These are phyloP conservation scores for Lasioglossum villosulum DNA, from an alignment of 2,888 invertebrate species.

Conservation along the genomic window DNA sequence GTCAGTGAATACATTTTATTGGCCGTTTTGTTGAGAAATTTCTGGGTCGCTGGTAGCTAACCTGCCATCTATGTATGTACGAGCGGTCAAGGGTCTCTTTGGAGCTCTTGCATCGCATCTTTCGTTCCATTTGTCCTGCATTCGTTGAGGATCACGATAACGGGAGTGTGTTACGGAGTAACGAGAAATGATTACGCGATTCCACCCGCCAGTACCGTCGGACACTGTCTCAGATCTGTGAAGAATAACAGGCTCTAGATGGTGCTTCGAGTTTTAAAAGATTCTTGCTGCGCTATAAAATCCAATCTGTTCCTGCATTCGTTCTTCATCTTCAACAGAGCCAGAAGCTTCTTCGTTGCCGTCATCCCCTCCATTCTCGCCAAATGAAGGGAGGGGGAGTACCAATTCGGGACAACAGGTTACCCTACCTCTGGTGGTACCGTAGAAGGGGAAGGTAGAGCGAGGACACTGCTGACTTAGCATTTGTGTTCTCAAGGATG, in stretches of 20 bases:
- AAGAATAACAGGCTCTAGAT: conserved; percentile 9
- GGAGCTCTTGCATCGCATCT: conserved; percentile 34
- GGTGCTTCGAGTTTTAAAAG: conserved; percentile 5
- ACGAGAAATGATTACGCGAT: conserved; percentile 42
- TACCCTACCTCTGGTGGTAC: no score
- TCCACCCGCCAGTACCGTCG: background rate
- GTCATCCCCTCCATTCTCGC: no score
- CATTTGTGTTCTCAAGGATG: no score
- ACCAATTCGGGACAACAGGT: no score
- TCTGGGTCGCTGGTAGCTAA: conserved; percentile 63
- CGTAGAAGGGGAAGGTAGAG: no score
- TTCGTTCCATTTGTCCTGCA: conserved; percentile 51
- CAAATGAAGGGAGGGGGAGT: no score
- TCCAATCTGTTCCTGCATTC: background rate
- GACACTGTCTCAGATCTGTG: background rate
- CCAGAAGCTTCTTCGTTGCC: no score
- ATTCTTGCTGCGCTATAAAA: background rate
- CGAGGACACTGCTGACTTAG: no score
- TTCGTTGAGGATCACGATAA: conserved; percentile 20
- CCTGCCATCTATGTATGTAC: conserved; percentile 30
- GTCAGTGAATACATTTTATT: conserved; percentile 50
- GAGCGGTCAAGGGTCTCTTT: conserved; percentile 35
- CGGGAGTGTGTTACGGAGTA: conserved; percentile 11
- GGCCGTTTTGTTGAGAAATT: conserved; percentile 54
- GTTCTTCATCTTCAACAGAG: background rate